A percentile compares a stretch with the other conserved stretches of the same genome.
phyloP scores from a whole-genome alignment of 2,888 invertebrate species.

The Scaeva pyrastri region DNA sequence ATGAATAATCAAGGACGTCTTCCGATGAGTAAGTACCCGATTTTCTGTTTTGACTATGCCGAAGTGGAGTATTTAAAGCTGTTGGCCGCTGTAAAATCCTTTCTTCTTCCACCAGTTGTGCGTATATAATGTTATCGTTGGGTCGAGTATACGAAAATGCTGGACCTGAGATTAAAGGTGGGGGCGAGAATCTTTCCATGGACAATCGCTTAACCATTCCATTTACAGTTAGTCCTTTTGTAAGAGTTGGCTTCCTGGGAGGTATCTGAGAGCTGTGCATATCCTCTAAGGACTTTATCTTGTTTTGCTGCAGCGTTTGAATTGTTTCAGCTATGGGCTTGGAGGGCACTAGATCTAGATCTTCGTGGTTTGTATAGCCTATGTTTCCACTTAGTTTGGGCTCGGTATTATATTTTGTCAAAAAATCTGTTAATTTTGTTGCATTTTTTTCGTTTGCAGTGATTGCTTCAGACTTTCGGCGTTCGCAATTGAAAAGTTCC shows the following conservation, averaged over 20 bases:
- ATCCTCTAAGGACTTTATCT: slow-evolving; percentile 85
- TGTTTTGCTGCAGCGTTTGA: slow-evolving; percentile 80
- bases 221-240: slow-evolving; percentile 90
- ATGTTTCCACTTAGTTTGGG: slow-evolving; percentile 84
- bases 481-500: slow-evolving; percentile 79
- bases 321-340: slow-evolving; percentile 83
- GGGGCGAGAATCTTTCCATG: slow-evolving; percentile 88
- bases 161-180: slow-evolving; percentile 89
- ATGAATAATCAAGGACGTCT: slow-evolving; percentile 78
- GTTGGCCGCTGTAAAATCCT: slow-evolving; percentile 28
- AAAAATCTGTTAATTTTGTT: slow-evolving; percentile 79
- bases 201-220: slow-evolving; percentile 91
- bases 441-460: slow-evolving; percentile 82
- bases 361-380: slow-evolving; percentile 84
- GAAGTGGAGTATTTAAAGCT: slow-evolving; percentile 35
- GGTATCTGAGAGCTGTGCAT: slow-evolving; percentile 91
- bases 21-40: slow-evolving; percentile 67
- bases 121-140: slow-evolving; percentile 89
- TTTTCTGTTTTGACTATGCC: slow-evolving; percentile 50
- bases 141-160: slow-evolving; percentile 92
- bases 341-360: slow-evolving; percentile 83
- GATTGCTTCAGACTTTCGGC: slow-evolving; percentile 82
- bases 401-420: slow-evolving; percentile 80
- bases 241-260: slow-evolving; percentile 88
- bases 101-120: slow-evolving; percentile 87